A percentile compares a stretch with the other conserved stretches of the same genome.
These are phyloP conservation scores for Pocillopora grandis DNA, from an alignment of 92 coral and sea anemone genomes.

Conservation along the genomic window DNA sequence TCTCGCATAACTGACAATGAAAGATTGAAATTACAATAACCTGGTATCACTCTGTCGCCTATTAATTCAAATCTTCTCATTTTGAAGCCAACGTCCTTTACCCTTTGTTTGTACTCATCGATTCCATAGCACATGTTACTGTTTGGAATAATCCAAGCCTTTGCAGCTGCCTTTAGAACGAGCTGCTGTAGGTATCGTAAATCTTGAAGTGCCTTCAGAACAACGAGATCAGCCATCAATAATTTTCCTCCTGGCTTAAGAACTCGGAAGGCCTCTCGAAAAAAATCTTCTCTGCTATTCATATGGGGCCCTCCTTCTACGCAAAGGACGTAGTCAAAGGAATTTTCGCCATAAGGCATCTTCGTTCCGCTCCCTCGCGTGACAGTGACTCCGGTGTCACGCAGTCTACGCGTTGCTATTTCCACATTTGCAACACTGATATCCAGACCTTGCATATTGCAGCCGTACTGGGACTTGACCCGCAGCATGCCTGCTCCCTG, in stretches of 20 bases:
- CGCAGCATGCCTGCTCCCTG: constrained; percentile 45
- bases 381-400: constrained; percentile 45
- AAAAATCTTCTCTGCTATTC: constrained; percentile 40
- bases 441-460: constrained; percentile 37
- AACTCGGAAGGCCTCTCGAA: constrained; percentile 61
- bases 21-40: constrained; percentile 33
- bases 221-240: constrained; percentile 37
- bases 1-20: constrained; percentile 36
- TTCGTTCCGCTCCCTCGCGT: constrained; percentile 55
- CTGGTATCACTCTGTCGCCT: constrained; percentile 56
- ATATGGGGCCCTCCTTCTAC: constrained; percentile 60
- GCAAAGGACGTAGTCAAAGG: constrained; percentile 48
- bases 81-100: constrained; percentile 15
- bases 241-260: constrained; percentile 59
- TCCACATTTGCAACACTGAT: constrained; percentile 41
- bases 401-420: constrained; percentile 46
- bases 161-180: background rate
- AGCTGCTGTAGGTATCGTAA: background rate
- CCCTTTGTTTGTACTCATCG: constrained; percentile 5
- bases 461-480: constrained; percentile 23
- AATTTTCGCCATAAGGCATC: constrained; percentile 42
- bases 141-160: constrained; percentile 22
- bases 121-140: constrained; percentile 30
- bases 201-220: constrained; percentile 9
- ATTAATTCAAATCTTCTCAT: constrained; percentile 22